Conservation (phyloP, 1,140 invertebrate species). For the Palaemon carinicauda region DNA sequence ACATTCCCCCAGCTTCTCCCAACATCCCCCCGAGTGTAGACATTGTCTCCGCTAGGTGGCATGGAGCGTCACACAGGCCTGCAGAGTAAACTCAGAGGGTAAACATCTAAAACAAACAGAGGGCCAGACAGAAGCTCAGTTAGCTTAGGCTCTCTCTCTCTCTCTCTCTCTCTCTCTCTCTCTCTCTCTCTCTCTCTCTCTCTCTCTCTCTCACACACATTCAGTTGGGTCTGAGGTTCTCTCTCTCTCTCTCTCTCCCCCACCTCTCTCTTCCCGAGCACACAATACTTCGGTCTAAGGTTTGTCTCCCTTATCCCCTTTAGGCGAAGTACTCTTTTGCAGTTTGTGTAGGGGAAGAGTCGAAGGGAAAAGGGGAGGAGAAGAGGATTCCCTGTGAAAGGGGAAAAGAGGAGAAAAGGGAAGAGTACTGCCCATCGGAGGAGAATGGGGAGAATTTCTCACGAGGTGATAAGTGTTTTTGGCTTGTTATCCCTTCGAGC, state of each 20-base stretch:
- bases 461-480: neutral
- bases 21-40: too few species aligned
- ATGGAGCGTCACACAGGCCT: too few species aligned
- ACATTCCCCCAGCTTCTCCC: too few species aligned
- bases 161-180: conserved; percentile 7
- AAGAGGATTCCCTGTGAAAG: neutral
- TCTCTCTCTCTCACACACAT: neutral
- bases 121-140: too few species aligned
- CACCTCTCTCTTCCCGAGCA: neutral
- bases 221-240: neutral
- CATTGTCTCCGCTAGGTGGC: too few species aligned
- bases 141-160: neutral
- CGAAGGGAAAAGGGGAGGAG: too few species aligned
- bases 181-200: conserved; percentile 2
- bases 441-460: neutral
- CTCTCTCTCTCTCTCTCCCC: neutral
- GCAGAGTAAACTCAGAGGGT: too few species aligned
- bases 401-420: neutral
- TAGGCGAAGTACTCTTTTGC: neutral
- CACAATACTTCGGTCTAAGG: neutral
- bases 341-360: neutral
- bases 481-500: too few species aligned
- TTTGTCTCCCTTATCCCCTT: neutral
- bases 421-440: too few species aligned
- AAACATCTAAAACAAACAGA: too few species aligned